Percentiles rank a stretch among this genome's conserved stretches.
Conservation (phyloP, 2,888 invertebrate species). For the Volucella bombylans region DNA sequence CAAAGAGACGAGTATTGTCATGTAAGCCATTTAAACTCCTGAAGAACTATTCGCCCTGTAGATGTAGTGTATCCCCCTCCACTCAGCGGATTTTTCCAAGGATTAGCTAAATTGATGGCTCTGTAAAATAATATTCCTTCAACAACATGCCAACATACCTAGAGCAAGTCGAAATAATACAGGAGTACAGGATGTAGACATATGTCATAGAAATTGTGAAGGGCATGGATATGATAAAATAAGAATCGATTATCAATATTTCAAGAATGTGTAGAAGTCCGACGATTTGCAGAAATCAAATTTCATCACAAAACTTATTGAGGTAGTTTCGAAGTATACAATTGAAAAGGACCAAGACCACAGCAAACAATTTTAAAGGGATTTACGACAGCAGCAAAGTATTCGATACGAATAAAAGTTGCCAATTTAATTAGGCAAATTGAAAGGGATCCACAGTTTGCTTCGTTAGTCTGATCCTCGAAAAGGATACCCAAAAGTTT, state of each 20-base stretch:
- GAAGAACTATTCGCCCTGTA: conserved; percentile 45
- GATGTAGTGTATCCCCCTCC: conserved; percentile 3
- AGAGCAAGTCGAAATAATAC: too few species aligned
- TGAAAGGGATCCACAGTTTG: conserved; percentile 41
- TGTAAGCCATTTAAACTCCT: conserved; percentile 57
- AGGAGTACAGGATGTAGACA: too few species aligned
- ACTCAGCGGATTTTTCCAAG: conserved; percentile 22
- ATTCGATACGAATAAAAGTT: conserved; percentile 19
- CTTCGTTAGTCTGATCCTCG: conserved; percentile 14
- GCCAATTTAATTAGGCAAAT: conserved; percentile 54
- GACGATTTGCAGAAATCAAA: conserved; percentile 10
- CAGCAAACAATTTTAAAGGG: not conserved
- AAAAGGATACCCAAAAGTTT: conserved; percentile 11
- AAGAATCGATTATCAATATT: too few species aligned
- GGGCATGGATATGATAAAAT: too few species aligned
- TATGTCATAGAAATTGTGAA: too few species aligned
- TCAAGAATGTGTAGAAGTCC: not conserved
- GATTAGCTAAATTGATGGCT: conserved; percentile 9
- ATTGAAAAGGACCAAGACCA: conserved; percentile 12
- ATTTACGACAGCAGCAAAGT: conserved; percentile 31
- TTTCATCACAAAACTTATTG: conserved; percentile 49
- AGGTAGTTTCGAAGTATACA: conserved; percentile 33
- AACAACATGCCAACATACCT: too few species aligned
- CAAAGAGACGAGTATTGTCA: conserved; percentile 64
- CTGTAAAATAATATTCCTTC: too few species aligned